Percentiles rank a stretch among this genome's conserved stretches.
Evolutionary conservation across 2,888 invertebrate genomes (phyloP).

Genomic region (Agrotis segetum): DNA sequence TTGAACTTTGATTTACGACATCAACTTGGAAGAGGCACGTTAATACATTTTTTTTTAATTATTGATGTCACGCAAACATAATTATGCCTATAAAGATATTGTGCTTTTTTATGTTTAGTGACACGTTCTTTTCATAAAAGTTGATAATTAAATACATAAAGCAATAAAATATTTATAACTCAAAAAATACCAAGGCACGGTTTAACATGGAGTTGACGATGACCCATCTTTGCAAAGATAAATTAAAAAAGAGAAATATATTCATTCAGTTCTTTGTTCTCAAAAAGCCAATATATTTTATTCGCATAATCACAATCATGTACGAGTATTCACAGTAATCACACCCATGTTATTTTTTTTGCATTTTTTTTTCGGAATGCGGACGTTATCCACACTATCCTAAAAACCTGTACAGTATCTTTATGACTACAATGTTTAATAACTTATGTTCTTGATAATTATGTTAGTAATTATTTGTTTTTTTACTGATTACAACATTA

Average conservation of each 20-base stretch:
- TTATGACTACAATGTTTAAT: neutral
- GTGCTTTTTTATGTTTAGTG: neutral
- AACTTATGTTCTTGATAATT: neutral
- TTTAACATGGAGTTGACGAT: constrained; percentile 10
- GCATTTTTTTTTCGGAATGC: constrained; percentile 7
- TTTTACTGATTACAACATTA: too few relatives aligned
- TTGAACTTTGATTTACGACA: constrained; percentile 30
- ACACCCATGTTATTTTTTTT: neutral
- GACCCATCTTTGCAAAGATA: constrained; percentile 1
- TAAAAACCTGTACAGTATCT: neutral
- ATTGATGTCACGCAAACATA: constrained; percentile 16
- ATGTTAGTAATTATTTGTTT: neutral
- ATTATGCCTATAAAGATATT: neutral
- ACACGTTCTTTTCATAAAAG: constrained; percentile 11
- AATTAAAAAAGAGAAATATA: neutral
- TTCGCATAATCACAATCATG: too few relatives aligned
- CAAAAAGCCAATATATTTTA: neutral
- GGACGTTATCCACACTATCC: neutral
- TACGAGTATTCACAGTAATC: too few relatives aligned
- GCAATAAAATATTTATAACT: constrained; percentile 39
- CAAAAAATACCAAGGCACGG: neutral
- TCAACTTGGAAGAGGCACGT: constrained; percentile 12
- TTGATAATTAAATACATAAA: constrained; percentile 25
- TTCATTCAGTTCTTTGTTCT: neutral
- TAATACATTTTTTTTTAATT: constrained; percentile 19